These are phyloP conservation scores for Epinephelus moara DNA, from an alignment of 2,113 vertebrate species.

Conservation along the genomic window DNA sequence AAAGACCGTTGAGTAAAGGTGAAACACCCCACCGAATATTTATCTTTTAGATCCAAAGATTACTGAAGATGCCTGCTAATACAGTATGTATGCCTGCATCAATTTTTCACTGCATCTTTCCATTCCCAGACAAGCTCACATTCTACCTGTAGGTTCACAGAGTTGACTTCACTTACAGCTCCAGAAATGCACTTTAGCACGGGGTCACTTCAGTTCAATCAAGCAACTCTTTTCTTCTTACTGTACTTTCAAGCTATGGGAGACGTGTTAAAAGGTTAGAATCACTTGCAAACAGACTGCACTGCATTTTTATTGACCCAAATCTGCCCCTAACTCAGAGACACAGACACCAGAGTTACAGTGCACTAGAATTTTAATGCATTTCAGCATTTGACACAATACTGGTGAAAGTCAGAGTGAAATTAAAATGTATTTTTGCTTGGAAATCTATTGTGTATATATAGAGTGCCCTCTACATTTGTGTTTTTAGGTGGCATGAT, in stretches of 20 bases:
- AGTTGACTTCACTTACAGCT: neutral
- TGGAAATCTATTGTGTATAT: too few species aligned
- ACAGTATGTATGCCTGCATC: conserved; percentile 12
- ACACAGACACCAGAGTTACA: neutral
- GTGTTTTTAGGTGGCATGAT: too few species aligned
- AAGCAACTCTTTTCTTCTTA: neutral
- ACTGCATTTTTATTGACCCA: neutral
- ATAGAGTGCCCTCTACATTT: too few species aligned
- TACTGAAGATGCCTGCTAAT: neutral
- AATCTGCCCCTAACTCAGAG: neutral
- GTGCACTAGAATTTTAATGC: neutral
- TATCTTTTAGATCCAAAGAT: conserved; percentile 6
- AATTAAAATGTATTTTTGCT: too few species aligned
- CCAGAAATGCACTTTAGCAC: conserved; percentile 2
- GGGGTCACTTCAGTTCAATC: neutral
- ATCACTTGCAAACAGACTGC: neutral
- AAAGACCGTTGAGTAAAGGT: neutral
- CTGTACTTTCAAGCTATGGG: neutral
- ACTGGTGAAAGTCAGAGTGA: neutral
- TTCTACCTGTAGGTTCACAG: conserved; percentile 3
- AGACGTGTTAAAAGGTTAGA: neutral
- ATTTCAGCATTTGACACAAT: neutral
- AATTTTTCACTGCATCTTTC: conserved; percentile 10
- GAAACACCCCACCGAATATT: neutral
- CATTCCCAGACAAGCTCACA: conserved; percentile 5